Evolutionary conservation across 2,888 invertebrate genomes (phyloP), one percentile per base, ranked within the genome.

Genomic region (Acrocyrtus sp.): DNA sequence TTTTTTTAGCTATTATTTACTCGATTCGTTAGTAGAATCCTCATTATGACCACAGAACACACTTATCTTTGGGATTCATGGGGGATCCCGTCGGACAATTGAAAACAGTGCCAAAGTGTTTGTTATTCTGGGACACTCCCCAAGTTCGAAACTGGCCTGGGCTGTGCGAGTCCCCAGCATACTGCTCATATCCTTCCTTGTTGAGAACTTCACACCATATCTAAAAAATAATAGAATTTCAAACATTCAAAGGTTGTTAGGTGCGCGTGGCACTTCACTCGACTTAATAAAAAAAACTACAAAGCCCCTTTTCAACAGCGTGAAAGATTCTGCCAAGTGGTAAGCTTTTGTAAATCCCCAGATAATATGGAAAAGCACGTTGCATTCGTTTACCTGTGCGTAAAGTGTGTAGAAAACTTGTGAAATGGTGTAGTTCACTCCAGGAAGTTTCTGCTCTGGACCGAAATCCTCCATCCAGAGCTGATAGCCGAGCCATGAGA

Each of bases 21-120:
- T n/a, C n/a, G n/a, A n/a, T n/a, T 22, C 48, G 26, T 15, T n/a
- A 22, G 29, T 24, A 21, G 2, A 22, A 8, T 39, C 21, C 39
- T 43, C 41, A 57, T 74, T 79, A 80, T 2, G 79, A 79, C 83
- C 83, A 83, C 15, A 85, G 82, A 3, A 81, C 77, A 66, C 85
- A 85, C 77, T 84, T 84, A n/a, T 83, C 80, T 24, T 75, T 73
- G 2, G 85, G 84, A 77, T 85, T 84, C 85, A 85, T 85, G 0
- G 83, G 83, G 4, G 83, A 82, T 5, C 82, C 83, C 0, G 80
- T 47, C 0, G 84, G 83, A 72, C 85, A 85, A 22, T 82, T 76
- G 77, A 84, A 85, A 41, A 82, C 82, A 47, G 82, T 76, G 0
- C 84, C 82, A 78, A 85, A 85, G 41, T 82, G 78, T 22, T 74